phyloP scores from a whole-genome alignment of 2,888 invertebrate genomes.

The Pecten maximus region DNA sequence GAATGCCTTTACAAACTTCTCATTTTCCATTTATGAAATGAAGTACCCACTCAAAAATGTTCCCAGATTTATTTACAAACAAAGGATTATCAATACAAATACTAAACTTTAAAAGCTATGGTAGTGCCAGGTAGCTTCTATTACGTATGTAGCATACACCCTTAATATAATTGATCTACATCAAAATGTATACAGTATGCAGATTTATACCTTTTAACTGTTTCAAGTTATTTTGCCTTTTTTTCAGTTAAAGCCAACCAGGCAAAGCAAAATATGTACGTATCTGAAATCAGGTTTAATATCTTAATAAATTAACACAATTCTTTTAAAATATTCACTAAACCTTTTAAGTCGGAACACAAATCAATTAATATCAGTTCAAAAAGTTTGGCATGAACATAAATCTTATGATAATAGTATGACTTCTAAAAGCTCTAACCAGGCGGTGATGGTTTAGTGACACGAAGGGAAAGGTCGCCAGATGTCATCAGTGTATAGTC shows the following conservation, averaged over 20 bases:
- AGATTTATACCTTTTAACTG: no score
- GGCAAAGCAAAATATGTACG: background rate
- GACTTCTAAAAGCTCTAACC: background rate
- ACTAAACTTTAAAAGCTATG: background rate
- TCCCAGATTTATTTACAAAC: slow-evolving; percentile 8
- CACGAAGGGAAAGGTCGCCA: background rate
- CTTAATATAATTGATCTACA: no score
- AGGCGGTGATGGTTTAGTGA: background rate
- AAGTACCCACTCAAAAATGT: background rate
- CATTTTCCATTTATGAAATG: background rate
- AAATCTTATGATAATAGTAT: background rate
- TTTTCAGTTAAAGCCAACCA: no score
- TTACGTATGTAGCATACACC: background rate
- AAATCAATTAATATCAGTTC: background rate
- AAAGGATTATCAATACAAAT: background rate
- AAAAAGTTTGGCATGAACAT: background rate
- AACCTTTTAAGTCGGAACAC: background rate
- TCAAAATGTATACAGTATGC: no score
- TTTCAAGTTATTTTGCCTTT: no score
- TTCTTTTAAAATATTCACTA: background rate
- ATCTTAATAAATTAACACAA: background rate
- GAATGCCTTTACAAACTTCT: background rate
- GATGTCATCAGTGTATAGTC: background rate
- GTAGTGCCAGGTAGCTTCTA: background rate
- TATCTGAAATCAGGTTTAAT: background rate